Evolutionary conservation across 2,113 vertebrate genomes (phyloP).

Genomic region (Archocentrus centrarchus): DNA sequence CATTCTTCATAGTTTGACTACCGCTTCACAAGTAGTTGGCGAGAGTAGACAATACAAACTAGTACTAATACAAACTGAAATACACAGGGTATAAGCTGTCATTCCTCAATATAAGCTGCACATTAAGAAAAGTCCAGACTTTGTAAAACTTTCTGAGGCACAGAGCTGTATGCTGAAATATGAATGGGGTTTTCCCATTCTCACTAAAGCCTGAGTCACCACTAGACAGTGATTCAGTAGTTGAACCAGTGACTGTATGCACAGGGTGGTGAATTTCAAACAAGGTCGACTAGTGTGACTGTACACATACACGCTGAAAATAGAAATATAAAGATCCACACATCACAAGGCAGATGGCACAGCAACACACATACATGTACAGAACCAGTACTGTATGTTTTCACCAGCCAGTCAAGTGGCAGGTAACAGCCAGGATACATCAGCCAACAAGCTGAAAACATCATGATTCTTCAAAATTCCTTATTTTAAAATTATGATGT

Average conservation of each 20-base stretch:
- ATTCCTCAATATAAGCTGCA: not conserved
- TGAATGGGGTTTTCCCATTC: conserved; percentile 22
- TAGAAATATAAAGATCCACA: no score
- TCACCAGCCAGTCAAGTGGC: not conserved
- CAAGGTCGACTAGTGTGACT: not conserved
- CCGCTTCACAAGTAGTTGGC: no score
- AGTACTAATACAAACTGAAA: no score
- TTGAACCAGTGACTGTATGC: conserved; percentile 19
- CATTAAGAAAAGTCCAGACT: not conserved
- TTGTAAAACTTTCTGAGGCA: not conserved
- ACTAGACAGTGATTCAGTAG: not conserved
- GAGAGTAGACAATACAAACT: no score
- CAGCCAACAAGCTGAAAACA: no score
- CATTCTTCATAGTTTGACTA: no score
- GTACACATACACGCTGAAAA: not conserved
- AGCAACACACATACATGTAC: no score
- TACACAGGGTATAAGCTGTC: not conserved
- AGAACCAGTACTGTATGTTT: not conserved
- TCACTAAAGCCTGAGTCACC: conserved; percentile 19
- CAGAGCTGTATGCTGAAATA: not conserved
- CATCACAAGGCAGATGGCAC: no score
- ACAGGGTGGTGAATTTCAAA: conserved; percentile 18
- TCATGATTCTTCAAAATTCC: no score
- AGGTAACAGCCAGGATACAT: not conserved
- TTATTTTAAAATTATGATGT: no score